phyloP scores from a whole-genome alignment of 2,113 vertebrate genomes.

The Lynx canadensis region DNA sequence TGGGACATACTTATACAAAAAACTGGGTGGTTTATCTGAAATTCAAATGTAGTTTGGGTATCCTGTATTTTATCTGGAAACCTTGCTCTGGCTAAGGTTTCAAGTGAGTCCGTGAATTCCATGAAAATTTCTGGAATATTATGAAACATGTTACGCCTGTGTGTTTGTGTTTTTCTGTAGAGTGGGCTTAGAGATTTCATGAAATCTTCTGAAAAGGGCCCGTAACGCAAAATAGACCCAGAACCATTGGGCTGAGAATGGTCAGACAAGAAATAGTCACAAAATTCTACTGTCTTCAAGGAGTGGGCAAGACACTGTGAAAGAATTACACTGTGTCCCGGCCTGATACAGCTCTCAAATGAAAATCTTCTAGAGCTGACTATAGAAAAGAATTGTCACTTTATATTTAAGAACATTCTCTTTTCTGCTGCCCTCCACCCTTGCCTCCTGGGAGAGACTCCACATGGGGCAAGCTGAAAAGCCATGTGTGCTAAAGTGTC shows the following conservation, averaged over 20 bases:
- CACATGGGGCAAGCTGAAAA: constrained; percentile 37
- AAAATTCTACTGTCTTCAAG: neutral
- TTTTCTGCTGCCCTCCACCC: neutral
- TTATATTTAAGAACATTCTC: neutral
- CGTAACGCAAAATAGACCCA: neutral
- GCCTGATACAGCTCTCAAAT: neutral
- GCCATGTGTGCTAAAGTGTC: constrained; percentile 79
- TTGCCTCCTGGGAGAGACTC: neutral
- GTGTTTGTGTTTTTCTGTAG: neutral
- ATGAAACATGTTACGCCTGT: neutral
- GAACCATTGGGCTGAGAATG: neutral
- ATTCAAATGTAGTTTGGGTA: neutral
- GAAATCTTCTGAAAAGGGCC: neutral
- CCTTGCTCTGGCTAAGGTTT: neutral
- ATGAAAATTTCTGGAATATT: neutral
- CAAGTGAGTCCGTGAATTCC: neutral
- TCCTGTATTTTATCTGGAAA: neutral
- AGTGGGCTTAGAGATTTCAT: neutral
- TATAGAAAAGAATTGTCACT: constrained; percentile 67
- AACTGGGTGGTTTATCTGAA: neutral
- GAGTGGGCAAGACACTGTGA: neutral
- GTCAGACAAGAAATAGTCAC: neutral
- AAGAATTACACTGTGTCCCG: neutral
- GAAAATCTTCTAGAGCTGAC: constrained; percentile 30
- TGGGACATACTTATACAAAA: neutral